Conservation (phyloP, 2,888 invertebrate genomes). For the Chalcosyrphus nemorum region DNA sequence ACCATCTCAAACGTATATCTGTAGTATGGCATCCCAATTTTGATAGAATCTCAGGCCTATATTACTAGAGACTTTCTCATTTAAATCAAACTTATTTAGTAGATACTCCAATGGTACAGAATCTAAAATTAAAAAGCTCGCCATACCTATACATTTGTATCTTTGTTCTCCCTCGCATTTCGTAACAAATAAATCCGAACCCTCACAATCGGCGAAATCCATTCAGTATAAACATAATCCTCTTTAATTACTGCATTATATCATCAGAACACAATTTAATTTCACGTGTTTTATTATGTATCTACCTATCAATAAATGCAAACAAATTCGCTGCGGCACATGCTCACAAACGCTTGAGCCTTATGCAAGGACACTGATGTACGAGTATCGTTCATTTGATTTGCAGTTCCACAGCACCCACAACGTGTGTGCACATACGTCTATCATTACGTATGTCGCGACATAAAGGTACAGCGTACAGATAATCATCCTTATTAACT, state of each 20-base stretch:
- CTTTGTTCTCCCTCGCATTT: not conserved
- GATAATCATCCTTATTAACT: no score
- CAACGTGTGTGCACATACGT: not conserved
- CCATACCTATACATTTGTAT: not conserved
- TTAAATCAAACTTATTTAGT: no score
- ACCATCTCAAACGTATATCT: no score
- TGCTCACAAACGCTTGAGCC: not conserved
- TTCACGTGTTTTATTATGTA: slow-evolving; percentile 5
- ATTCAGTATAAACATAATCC: slow-evolving; percentile 2
- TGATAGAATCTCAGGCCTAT: no score
- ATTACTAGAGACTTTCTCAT: no score
- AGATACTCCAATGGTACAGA: no score
- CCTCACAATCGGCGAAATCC: not conserved
- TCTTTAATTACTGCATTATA: slow-evolving; percentile 14
- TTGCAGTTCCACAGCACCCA: not conserved
- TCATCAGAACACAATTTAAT: not conserved
- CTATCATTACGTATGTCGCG: no score
- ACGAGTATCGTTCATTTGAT: not conserved
- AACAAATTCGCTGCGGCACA: not conserved
- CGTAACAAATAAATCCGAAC: not conserved
- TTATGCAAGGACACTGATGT: not conserved
- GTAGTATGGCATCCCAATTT: no score
- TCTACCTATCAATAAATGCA: not conserved
- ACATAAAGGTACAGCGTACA: no score
- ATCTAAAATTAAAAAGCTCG: not conserved